A percentile compares a stretch with the other conserved stretches of the same genome.
Evolutionary conservation across 2,797 vertebrate species (phyloP).

Genomic region (Helarctos malayanus): DNA sequence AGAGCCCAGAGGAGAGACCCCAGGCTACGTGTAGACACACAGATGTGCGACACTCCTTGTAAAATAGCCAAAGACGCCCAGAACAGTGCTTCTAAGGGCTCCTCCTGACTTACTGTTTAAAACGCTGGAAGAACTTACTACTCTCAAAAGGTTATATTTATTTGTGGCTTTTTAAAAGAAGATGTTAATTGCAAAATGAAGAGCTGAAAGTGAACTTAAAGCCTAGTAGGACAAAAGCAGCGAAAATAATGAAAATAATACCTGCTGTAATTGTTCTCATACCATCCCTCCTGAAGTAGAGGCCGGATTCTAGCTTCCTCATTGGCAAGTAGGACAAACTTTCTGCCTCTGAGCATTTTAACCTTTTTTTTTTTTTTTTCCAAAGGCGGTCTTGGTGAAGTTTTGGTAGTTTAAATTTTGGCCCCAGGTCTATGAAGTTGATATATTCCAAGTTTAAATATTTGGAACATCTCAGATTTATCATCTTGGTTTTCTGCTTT

Average conservation of each 20-base stretch:
- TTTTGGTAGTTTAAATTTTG: constrained; percentile 34
- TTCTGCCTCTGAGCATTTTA: constrained; percentile 3
- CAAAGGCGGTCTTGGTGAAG: constrained; percentile 1
- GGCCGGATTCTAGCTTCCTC: background rate
- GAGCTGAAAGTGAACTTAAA: constrained; percentile 56
- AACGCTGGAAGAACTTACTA: background rate
- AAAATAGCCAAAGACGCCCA: background rate
- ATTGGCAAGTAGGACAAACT: background rate
- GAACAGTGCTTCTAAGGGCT: background rate
- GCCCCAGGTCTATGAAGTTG: constrained; percentile 3
- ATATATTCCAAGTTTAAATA: constrained; percentile 71
- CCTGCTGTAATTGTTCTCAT: background rate
- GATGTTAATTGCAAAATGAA: constrained; percentile 34
- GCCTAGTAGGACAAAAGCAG: background rate
- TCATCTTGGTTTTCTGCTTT: constrained; percentile 80
- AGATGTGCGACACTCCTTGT: background rate
- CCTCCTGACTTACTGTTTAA: background rate
- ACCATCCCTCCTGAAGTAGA: background rate
- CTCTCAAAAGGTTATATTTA: constrained; percentile 17
- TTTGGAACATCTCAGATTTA: constrained; percentile 74
- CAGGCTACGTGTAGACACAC: background rate
- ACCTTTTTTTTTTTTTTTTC: background rate
- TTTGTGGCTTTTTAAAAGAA: constrained; percentile 46
- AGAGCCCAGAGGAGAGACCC: background rate
- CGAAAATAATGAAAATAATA: constrained; percentile 39